Conservation (phyloP, 2,113 vertebrate genomes). For the Athene noctua region DNA sequence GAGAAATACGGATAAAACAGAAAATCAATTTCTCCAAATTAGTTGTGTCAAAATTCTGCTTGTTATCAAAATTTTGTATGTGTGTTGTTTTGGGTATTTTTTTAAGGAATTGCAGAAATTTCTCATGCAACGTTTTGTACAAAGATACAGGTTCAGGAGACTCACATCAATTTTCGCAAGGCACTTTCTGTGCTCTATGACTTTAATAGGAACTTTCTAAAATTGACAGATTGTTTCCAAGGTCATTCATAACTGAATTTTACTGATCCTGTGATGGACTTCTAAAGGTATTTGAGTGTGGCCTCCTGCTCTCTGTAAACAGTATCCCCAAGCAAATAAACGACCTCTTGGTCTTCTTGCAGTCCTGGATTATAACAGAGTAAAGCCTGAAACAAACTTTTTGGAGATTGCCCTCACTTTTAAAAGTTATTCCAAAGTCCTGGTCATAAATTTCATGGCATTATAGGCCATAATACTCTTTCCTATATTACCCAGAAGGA, state of each 20-base stretch:
- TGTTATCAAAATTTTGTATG: not conserved
- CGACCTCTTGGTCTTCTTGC: not conserved
- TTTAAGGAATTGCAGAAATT: not conserved
- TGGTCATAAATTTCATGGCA: not conserved
- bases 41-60: not conserved
- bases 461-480: not conserved
- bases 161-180: not conserved
- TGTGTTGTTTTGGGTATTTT: not conserved
- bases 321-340: not conserved
- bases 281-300: not conserved
- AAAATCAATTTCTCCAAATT: not conserved
- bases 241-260: not conserved
- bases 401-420: not conserved
- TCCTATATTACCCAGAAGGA: not conserved
- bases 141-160: not conserved
- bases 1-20: not conserved
- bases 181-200: not conserved
- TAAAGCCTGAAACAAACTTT: not conserved
- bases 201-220: not conserved
- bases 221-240: not conserved
- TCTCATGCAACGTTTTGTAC: accelerated
- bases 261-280: not conserved
- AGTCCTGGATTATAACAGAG: not conserved
- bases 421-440: not conserved
- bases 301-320: not conserved